phyloP scores from a whole-genome alignment of 2,888 invertebrate species.

The Eupithecia vulgata region DNA sequence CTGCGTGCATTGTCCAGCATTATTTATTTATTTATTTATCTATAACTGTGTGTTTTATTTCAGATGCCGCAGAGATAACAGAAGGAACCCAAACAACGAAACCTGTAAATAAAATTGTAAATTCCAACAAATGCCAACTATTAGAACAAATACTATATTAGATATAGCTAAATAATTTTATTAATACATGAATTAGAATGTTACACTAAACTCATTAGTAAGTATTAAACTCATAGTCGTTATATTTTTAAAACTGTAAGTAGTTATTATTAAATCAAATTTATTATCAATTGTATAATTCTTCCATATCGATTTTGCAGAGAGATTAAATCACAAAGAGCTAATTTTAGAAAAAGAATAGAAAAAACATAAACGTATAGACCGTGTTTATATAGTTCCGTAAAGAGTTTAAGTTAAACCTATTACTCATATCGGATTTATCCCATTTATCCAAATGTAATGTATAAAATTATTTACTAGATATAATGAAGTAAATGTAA shows the following conservation, averaged over 20 bases:
- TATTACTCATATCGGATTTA: background rate
- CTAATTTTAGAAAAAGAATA: background rate
- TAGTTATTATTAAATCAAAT: background rate
- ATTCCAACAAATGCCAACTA: conserved; percentile 66
- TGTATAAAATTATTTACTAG: background rate
- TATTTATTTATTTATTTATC: too few relatives aligned
- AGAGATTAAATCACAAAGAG: conserved; percentile 36
- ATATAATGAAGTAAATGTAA: background rate
- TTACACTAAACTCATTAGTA: background rate
- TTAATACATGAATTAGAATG: background rate
- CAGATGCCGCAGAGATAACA: conserved; percentile 80
- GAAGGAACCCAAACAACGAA: conserved; percentile 46
- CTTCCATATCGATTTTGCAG: conserved; percentile 39
- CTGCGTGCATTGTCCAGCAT: too few relatives aligned
- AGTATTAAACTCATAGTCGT: background rate
- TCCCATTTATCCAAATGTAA: background rate
- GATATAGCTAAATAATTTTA: background rate
- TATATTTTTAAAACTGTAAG: background rate
- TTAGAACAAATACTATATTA: conserved; percentile 22
- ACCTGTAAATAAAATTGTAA: conserved; percentile 60
- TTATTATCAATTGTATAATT: background rate
- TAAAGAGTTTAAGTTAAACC: background rate
- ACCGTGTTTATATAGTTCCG: background rate
- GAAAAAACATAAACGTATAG: background rate
- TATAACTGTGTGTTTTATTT: conserved; percentile 46